Base-by-base conservation (phyloP, 1,140 invertebrate species). In the Drosophila burlai region DNA sequence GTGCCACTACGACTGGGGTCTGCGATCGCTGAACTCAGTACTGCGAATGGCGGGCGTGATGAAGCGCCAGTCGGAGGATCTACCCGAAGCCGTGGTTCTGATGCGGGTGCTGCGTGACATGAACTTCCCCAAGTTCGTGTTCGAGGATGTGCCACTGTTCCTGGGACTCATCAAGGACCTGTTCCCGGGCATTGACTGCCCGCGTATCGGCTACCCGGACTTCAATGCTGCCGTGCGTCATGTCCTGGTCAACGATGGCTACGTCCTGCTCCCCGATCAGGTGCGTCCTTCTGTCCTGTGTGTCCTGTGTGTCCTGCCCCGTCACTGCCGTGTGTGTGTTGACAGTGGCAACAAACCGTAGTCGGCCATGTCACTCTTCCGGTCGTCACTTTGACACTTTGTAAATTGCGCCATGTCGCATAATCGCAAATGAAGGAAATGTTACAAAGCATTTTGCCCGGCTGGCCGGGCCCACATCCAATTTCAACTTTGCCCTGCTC, bases 1-100 rank as follows among this genome's bases (percentile, higher is more conserved):
- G 91, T 96, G 96, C 40, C 98, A 99, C 93, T 99, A 99, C 92
- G 97, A 99, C 90, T 99, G 98, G 95, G 97, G 98, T n/a, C 92
- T 98, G 58, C 94, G 97, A 63, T 97, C 97, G 10, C 92, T 98
- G 3, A 98, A 97, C 81, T 96, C 97, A 1, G 97, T 98, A 7
- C 93, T 98, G 6, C 95, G 97, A 9, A 98, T 98, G 97, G 97
- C 97, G 3, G 97, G 97, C 10, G 96, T 97, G 29, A 94, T 98
- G 81, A 97, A 97, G 84, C 94, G 97, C 75, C 95, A 95, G 42
- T 96, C 96, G 13, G 94, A 95, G 7, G 95, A 97, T 66, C 93
- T 98, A 3, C 95, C 96, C 6, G 97, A 99, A 94, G 95, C 97
- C 81, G 95, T 98, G 52, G 96, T 98, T 0, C 93, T 98, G 2